These are phyloP conservation scores for Astyanax mexicanus DNA, from an alignment of 2,797 vertebrate genomes.

Conservation along the genomic window DNA sequence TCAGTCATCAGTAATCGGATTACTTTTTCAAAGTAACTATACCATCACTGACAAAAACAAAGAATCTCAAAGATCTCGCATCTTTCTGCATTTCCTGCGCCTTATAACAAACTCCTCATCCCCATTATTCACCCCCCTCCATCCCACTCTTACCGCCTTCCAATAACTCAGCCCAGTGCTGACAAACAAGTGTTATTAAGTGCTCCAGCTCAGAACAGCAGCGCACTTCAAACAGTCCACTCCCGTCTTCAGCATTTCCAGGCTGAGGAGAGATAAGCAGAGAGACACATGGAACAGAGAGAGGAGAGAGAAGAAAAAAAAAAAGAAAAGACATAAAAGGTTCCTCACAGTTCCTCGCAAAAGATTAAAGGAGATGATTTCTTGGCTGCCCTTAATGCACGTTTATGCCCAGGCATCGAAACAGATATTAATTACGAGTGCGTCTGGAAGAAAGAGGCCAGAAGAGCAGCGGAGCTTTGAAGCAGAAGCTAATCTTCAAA, in stretches of 20 bases:
- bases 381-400: constrained; percentile 58
- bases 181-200: constrained; percentile 53
- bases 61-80: constrained; percentile 1
- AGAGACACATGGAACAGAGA: constrained; percentile 44
- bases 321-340: constrained; percentile 50
- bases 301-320: background rate
- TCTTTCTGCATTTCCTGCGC: constrained; percentile 22
- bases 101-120: constrained; percentile 53
- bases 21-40: too few relatives aligned
- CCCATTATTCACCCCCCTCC: constrained; percentile 42
- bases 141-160: constrained; percentile 13
- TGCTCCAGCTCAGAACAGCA: constrained; percentile 51
- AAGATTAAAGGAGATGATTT: constrained; percentile 64
- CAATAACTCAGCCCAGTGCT: constrained; percentile 38
- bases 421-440: constrained; percentile 61
- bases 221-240: constrained; percentile 49
- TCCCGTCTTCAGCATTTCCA: constrained; percentile 39
- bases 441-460: constrained; percentile 54
- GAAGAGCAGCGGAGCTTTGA: constrained; percentile 56
- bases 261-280: constrained; percentile 22
- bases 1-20: too few relatives aligned
- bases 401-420: constrained; percentile 57
- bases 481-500: constrained; percentile 57
- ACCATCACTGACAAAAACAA: too few relatives aligned
- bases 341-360: constrained; percentile 49